phyloP scores from a whole-genome alignment of 2,113 vertebrate genomes.

The Scytalopus superciliaris region DNA sequence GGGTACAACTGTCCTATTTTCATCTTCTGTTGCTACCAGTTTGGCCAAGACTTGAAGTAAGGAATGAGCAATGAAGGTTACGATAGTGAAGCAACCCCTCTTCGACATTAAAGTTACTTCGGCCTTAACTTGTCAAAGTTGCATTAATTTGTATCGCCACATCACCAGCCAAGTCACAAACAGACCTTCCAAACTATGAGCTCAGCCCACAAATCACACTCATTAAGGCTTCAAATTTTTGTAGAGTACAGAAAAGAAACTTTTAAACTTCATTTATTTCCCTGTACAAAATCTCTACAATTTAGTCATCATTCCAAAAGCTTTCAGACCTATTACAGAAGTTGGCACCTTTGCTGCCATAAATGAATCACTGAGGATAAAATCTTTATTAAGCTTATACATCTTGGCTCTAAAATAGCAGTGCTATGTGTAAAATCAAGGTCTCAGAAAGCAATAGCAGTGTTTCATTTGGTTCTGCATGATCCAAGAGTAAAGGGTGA shows the following conservation, averaged over 20 bases:
- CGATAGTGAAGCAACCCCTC: neutral
- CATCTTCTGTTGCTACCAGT: neutral
- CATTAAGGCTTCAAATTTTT: neutral
- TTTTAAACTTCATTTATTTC: neutral
- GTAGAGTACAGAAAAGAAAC: neutral
- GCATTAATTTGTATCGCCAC: neutral
- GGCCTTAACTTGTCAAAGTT: neutral
- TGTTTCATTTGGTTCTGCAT: neutral
- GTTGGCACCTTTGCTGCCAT: neutral
- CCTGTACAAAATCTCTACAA: neutral
- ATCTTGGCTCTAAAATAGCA: neutral
- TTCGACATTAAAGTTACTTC: neutral
- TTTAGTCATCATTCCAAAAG: neutral
- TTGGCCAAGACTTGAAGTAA: slow-evolving; percentile 24
- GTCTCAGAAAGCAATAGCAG: neutral
- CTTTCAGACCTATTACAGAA: slow-evolving; percentile 25
- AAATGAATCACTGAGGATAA: neutral
- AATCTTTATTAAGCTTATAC: slow-evolving; percentile 11
- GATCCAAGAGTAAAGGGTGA: neutral
- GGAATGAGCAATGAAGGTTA: neutral
- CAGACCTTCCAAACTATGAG: slow-evolving; percentile 34
- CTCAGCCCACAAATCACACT: slow-evolving; percentile 45
- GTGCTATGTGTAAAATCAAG: neutral
- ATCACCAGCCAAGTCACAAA: slow-evolving; percentile 4
- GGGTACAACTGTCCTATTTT: slow-evolving; percentile 9